Percentiles rank a stretch among this genome's conserved stretches.
Conservation (phyloP, 2,888 invertebrate species). For the Hypsopygia costalis region DNA sequence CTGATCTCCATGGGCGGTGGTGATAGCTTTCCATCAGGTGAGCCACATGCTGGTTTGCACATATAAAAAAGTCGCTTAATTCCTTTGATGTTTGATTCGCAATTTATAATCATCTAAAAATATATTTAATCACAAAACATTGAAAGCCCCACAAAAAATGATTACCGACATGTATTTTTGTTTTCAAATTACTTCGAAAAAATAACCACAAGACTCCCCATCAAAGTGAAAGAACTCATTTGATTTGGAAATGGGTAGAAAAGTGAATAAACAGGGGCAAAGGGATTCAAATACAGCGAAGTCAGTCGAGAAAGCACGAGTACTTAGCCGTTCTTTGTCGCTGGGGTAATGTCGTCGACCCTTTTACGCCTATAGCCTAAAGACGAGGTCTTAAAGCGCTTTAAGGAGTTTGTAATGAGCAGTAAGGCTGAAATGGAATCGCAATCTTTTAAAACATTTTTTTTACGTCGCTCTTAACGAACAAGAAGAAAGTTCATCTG, state of each 20-base stretch:
- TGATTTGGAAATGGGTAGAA: conserved; percentile 9
- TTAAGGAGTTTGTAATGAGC: background rate
- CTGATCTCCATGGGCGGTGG: too few species aligned
- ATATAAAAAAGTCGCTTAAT: too few species aligned
- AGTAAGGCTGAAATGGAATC: background rate
- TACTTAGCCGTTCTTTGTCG: conserved; percentile 1
- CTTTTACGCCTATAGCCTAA: background rate
- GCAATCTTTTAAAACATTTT: background rate
- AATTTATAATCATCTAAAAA: too few species aligned
- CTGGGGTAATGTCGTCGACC: background rate
- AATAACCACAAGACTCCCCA: background rate
- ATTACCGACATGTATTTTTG: background rate
- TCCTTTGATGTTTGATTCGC: too few species aligned
- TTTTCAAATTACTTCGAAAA: background rate
- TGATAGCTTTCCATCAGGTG: too few species aligned
- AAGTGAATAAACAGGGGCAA: conserved; percentile 6
- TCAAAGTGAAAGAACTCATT: conserved; percentile 8
- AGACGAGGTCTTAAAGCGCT: background rate
- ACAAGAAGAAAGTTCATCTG: too few species aligned
- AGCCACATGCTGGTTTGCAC: too few species aligned
- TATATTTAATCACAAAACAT: too few species aligned
- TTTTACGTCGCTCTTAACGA: too few species aligned
- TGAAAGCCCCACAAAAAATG: too few species aligned
- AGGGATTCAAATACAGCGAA: background rate
- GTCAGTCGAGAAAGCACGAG: background rate